phyloP scores from a whole-genome alignment of 2,113 vertebrate genomes.

The Muntiacus reevesi region DNA sequence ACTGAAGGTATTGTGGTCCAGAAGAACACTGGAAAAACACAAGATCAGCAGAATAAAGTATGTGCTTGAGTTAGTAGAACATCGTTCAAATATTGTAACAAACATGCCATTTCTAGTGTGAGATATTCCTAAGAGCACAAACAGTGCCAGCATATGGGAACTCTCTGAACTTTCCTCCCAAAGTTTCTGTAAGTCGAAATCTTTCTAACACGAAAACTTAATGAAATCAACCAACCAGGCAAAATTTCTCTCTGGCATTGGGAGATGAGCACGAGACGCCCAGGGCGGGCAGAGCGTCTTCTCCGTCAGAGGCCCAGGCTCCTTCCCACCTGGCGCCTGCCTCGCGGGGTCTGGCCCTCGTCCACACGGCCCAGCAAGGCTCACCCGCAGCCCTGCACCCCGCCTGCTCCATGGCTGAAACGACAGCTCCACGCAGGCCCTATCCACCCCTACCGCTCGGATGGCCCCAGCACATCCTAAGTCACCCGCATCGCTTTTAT shows the following conservation, averaged over 20 bases:
- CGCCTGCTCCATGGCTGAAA: rapidly evolving
- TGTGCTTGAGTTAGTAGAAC: rapidly evolving
- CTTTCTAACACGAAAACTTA: neutral
- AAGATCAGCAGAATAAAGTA: rapidly evolving
- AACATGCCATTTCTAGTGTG: rapidly evolving
- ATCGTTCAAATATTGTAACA: rapidly evolving
- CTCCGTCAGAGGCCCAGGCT: too few species aligned
- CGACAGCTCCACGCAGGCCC: rapidly evolving
- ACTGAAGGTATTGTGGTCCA: neutral
- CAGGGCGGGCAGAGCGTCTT: too few species aligned
- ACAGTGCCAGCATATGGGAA: rapidly evolving
- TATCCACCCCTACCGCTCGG: neutral
- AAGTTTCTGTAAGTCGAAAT: neutral
- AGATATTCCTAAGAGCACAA: too few species aligned
- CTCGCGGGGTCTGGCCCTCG: too few species aligned
- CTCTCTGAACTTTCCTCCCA: neutral
- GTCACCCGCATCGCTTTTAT: too few species aligned
- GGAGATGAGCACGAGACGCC: too few species aligned
- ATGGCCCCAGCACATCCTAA: neutral
- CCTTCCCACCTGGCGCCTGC: too few species aligned
- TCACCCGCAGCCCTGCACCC: neutral
- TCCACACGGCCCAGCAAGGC: neutral
- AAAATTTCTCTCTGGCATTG: too few species aligned
- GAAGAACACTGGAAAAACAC: neutral
- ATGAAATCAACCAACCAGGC: too few species aligned